Evolutionary conservation across 2,888 invertebrate genomes (phyloP), one percentile per base, ranked within the genome.

Genomic region (Hoplodrina ambigua): DNA sequence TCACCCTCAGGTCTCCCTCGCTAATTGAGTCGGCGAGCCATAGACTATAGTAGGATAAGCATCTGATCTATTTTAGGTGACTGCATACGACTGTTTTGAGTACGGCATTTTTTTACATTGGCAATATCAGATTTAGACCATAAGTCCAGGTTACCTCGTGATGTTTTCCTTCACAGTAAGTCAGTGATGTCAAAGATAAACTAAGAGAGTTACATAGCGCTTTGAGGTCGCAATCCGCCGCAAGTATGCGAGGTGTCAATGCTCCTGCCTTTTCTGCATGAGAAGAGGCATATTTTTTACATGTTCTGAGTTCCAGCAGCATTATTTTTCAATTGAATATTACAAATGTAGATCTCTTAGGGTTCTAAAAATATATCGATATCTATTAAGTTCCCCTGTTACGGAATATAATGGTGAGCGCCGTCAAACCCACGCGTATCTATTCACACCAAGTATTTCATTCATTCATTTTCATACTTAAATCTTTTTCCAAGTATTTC

Each of bases 11-110:
- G 62, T 53, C 63, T 41, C 41, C 41, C 41, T 66, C 55, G 54
- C 69, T 82, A 75, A 82, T 82, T 80, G 70, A 77, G 69, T 72
- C 72, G 69, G 66, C 41, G 37, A 66, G 56, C 46, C 19, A 69
- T 49, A 41, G 13, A 4, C 49, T 55, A 50, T n/a, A 68, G 25
- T 20, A 5, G 20, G n/a, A 60, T 53, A 20, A 56, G 20, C 17
- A 46, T 57, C 20, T 46, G 50, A 54, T 72, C 54, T 4, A 58
- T 44, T 69, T 65, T 52, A 37, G 2, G 4, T 19, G 4, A 25
- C 15, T 25, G 25, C 33, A 1, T 19, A 20, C 5, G 15, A 19
- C 5, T 2, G 1, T 33, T 52, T 77, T 55, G 5, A 15, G 33
- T 19, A 0, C 15, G 13, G 20, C 0, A 33, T 44, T 44, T 44